phyloP scores from a whole-genome alignment of 2,797 vertebrate species.

The Babyrousa celebensis region DNA sequence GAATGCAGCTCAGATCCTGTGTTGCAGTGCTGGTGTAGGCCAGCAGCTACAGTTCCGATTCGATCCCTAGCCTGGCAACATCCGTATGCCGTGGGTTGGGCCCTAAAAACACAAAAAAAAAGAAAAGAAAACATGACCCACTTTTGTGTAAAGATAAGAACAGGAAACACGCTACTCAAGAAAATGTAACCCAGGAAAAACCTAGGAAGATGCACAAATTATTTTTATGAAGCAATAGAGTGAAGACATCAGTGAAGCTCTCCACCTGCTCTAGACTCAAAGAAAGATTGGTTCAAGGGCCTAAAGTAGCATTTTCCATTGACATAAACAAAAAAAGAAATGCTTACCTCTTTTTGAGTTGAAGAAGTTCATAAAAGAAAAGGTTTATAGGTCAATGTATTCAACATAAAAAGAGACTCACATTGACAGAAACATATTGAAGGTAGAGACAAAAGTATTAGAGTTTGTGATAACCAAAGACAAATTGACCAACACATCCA shows the following conservation, averaged over 20 bases:
- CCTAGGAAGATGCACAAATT: conserved; percentile 32
- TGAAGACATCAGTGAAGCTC: not conserved
- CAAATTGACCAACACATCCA: not conserved
- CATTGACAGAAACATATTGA: not conserved
- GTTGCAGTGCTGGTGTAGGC: no score
- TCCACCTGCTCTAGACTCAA: not conserved
- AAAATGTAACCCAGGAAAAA: conserved; percentile 48
- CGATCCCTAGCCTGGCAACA: no score
- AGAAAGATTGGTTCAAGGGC: conserved; percentile 49
- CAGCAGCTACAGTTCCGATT: no score
- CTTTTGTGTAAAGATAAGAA: conserved; percentile 40
- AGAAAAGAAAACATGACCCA: not conserved
- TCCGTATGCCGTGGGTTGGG: no score
- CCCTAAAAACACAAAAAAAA: no score
- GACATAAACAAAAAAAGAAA: conserved; percentile 36
- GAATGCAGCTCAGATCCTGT: no score
- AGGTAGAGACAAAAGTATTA: not conserved
- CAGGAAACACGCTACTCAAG: conserved; percentile 10
- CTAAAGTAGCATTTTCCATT: conserved; percentile 17
- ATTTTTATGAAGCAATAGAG: conserved; percentile 37
- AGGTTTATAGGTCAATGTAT: conserved; percentile 21
- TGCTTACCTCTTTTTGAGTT: conserved; percentile 18
- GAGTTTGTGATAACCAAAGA: not conserved
- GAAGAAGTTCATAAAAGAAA: conserved; percentile 60
- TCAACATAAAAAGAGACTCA: conserved; percentile 32